Evolutionary conservation across 2,888 invertebrate species (phyloP).

Genomic region (Byasa hedistus): DNA sequence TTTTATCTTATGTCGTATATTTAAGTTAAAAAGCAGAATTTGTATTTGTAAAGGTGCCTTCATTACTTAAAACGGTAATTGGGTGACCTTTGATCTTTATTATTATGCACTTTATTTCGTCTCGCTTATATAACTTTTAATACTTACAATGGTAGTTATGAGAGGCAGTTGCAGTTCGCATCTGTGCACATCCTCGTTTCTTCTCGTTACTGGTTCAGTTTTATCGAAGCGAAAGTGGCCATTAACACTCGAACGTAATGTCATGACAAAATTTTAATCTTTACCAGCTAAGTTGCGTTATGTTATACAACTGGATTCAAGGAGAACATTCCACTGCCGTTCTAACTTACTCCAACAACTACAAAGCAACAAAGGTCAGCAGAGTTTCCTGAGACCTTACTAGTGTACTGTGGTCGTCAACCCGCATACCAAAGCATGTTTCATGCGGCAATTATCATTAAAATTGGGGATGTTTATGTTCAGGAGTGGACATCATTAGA

Average conservation of each 20-base stretch:
- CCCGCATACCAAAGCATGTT: too few species aligned
- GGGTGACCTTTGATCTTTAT: not conserved
- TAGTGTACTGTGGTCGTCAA: too few species aligned
- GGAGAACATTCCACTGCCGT: not conserved
- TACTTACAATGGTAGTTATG: not conserved
- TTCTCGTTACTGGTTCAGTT: not conserved
- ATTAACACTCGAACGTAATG: conserved; percentile 12
- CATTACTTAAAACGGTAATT: conserved; percentile 5
- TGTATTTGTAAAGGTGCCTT: not conserved
- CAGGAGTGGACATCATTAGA: too few species aligned
- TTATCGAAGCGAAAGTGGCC: conserved; percentile 23
- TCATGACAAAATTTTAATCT: conserved; percentile 20
- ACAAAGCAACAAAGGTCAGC: too few species aligned
- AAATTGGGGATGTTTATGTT: too few species aligned
- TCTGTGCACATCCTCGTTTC: conserved; percentile 1
- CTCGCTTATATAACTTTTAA: conserved; percentile 14
- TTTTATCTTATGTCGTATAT: not conserved
- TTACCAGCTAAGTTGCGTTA: conserved; percentile 12
- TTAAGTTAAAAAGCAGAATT: not conserved
- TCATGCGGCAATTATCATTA: too few species aligned
- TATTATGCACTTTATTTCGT: not conserved
- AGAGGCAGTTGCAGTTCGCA: conserved; percentile 1
- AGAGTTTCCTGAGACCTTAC: too few species aligned
- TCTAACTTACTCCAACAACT: too few species aligned
- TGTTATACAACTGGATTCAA: conserved; percentile 9